These are phyloP conservation scores for Cyphomyrus discorhynchus DNA, from an alignment of 2,113 vertebrate species.

Conservation along the genomic window DNA sequence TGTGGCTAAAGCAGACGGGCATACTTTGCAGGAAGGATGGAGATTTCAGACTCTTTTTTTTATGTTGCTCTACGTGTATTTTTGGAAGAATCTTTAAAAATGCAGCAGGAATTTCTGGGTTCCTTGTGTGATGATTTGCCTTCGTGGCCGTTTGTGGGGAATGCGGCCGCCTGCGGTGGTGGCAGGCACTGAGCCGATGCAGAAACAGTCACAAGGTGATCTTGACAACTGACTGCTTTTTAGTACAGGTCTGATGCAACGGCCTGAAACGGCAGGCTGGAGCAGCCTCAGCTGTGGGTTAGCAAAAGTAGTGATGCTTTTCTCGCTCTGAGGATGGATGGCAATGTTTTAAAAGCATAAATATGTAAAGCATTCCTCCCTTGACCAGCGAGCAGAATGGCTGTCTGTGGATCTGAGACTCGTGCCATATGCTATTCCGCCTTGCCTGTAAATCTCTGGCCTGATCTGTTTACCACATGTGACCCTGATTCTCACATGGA, in stretches of 20 bases:
- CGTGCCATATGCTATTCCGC: background rate
- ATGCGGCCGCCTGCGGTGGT: background rate
- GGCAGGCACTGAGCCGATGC: background rate
- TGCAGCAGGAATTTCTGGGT: background rate
- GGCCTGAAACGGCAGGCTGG: background rate
- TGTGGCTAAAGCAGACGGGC: background rate
- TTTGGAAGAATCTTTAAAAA: background rate
- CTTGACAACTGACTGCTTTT: background rate
- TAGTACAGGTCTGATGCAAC: background rate
- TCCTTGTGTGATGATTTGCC: background rate
- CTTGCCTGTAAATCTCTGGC: background rate
- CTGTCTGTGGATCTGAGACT: background rate
- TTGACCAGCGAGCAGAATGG: background rate
- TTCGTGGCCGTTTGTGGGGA: background rate
- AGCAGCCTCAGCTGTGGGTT: background rate
- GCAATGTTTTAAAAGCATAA: background rate
- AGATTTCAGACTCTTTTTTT: background rate
- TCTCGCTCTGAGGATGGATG: background rate
- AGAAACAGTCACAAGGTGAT: slow-evolving; percentile 1
- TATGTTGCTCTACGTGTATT: background rate
- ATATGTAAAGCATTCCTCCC: background rate
- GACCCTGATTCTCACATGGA: background rate
- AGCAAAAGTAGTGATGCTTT: background rate
- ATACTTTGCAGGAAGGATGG: background rate
- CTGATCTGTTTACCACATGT: background rate